A percentile compares a stretch with the other conserved stretches of the same genome.
Conservation (phyloP, 2,888 invertebrate genomes). For the Unio pictorum region DNA sequence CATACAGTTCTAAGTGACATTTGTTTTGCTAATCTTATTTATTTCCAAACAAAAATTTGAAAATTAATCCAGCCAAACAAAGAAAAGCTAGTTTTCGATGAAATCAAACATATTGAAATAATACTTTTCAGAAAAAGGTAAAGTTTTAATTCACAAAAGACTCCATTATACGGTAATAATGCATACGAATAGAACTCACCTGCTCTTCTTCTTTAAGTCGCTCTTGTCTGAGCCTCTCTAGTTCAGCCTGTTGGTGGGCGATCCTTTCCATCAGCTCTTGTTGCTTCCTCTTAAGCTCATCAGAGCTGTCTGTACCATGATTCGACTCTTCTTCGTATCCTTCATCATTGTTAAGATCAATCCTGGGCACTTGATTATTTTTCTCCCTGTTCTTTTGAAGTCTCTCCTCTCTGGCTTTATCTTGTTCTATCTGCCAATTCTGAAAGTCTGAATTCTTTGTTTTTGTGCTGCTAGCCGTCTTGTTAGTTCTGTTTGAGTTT, state of each 20-base stretch:
- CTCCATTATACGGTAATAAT: not conserved
- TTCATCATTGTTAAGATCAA: conserved; percentile 21
- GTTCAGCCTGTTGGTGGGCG: conserved; percentile 50
- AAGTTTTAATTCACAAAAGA: not conserved
- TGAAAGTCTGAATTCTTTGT: conserved; percentile 46
- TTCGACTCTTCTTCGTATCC: conserved; percentile 34
- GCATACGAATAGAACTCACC: conserved; percentile 27
- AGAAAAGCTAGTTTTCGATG: no score
- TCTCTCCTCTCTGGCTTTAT: conserved; percentile 42
- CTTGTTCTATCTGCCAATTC: conserved; percentile 62
- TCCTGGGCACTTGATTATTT: conserved; percentile 7
- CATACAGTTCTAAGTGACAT: no score
- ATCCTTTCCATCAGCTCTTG: conserved; percentile 52
- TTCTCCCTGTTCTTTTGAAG: conserved; percentile 24
- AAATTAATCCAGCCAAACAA: no score
- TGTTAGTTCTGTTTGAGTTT: no score
- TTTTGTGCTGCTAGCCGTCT: no score
- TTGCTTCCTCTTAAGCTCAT: conserved; percentile 50
- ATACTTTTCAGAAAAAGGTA: not conserved
- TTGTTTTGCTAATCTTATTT: no score
- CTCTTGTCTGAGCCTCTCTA: conserved; percentile 43
- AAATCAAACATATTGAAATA: no score
- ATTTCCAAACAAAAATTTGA: no score
- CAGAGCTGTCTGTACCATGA: conserved; percentile 16
- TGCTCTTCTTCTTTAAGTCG: conserved; percentile 43